A percentile compares a stretch with the other conserved stretches of the same genome.
phyloP scores from a whole-genome alignment of 2,888 invertebrate genomes.

The Barypeithes pellucidus region DNA sequence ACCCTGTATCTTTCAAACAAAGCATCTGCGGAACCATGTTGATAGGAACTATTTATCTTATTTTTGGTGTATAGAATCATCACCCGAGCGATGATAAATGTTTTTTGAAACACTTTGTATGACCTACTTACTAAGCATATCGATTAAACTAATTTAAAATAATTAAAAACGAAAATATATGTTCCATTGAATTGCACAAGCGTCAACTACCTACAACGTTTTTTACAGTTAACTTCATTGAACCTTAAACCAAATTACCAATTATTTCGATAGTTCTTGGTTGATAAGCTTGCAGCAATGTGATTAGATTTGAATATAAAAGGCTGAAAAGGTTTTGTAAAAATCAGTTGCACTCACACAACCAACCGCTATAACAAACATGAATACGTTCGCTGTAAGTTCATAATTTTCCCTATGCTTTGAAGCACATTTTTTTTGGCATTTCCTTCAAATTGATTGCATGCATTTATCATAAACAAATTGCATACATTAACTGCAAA shows the following conservation, averaged over 20 bases:
- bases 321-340: not conserved
- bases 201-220: not conserved
- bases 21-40: too few relatives aligned
- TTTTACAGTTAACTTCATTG: not conserved
- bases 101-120: not conserved
- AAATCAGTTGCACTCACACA: constrained; percentile 35
- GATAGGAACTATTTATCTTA: too few relatives aligned
- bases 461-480: too few relatives aligned
- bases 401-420: too few relatives aligned
- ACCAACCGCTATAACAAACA: constrained; percentile 22
- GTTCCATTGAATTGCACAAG: not conserved
- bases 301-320: constrained; percentile 42
- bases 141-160: not conserved
- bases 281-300: not conserved
- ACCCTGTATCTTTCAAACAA: too few relatives aligned
- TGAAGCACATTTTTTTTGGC: too few relatives aligned
- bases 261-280: not conserved
- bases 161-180: not conserved
- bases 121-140: not conserved
- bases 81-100: too few relatives aligned
- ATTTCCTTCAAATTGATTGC: too few relatives aligned
- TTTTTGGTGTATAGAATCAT: too few relatives aligned
- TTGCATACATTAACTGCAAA: too few relatives aligned
- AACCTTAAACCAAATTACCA: not conserved
- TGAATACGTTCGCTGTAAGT: constrained; percentile 46